Base-by-base conservation (phyloP, 2,797 vertebrate species). In the Allobates femoralis region DNA sequence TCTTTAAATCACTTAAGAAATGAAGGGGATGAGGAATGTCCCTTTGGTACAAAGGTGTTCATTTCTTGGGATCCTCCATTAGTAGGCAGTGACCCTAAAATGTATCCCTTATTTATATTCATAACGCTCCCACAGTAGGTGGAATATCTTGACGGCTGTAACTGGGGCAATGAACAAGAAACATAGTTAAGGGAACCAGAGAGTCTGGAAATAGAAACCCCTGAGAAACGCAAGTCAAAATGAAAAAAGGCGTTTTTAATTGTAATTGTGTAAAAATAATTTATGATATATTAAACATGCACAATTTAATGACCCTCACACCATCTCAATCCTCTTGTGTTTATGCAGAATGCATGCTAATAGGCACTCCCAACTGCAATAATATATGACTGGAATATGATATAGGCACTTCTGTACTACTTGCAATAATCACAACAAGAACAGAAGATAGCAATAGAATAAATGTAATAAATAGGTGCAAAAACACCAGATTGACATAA, bases 121-220 rank as follows among this genome's bases (percentile, higher is more conserved):
- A 84, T 80, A 76, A 75, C 82, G 10, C 64, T 60, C 58, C 30
- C 81, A 30, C 67, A 75, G 50, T 53, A 83, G 53, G 80, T 79
- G 69, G 66, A 71, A 75, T 18, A 55, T 80, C 67, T 28, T 85
- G 83, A 88, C 71, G 80, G 77, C 69, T 85, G 77, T 81, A 88
- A 88, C 86, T 85, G 78, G 86, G 86, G 86, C 86, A 88, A 88
- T 81, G 86, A 88, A 76, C 67, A 88, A 88, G 86, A 88, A 85
- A 55, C 86, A 87, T 84, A 80, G 86, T 87, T 81, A 67, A 84
- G 86, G 86, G 86, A 87, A 37, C 79, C 76, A 81, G 86, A 76
- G 55, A 74, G 83, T 50, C 58, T 82, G 32, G 28, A 73, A 85
- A 88, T 81, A 81, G 78, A 88, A 46, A 32, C 87, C 83, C 83